Conservation (phyloP, 1,140 invertebrate genomes). For the Subanguina moxae region DNA sequence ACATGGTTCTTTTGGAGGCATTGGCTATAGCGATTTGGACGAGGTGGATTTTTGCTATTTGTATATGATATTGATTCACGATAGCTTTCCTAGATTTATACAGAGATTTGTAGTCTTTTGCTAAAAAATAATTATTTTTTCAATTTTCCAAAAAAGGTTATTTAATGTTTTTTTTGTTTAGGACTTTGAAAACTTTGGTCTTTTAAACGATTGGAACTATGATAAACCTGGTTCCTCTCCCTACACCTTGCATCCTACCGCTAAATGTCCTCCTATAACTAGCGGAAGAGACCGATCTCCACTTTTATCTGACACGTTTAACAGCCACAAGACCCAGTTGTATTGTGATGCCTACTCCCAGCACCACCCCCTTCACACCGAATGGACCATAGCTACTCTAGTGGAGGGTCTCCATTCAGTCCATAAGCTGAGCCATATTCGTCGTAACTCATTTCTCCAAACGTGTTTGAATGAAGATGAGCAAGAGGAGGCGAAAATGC, state of each 20-base stretch:
- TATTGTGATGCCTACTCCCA: slow-evolving; percentile 31
- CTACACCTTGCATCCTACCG: background rate
- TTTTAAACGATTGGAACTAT: background rate
- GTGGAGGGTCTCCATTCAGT: slow-evolving; percentile 17
- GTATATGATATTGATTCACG: no score
- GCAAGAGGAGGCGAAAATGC: slow-evolving; percentile 3
- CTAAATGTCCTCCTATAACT: background rate
- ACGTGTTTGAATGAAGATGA: slow-evolving; percentile 18
- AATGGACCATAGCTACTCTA: slow-evolving; percentile 17
- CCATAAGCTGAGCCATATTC: slow-evolving; percentile 12
- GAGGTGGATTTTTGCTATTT: background rate
- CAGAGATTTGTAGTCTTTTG: no score
- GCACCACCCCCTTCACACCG: slow-evolving; percentile 27
- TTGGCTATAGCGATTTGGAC: slow-evolving; percentile 2
- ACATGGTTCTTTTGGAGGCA: background rate
- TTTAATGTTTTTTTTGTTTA: background rate
- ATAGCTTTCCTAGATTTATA: no score
- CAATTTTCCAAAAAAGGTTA: no score
- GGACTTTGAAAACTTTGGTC: background rate
- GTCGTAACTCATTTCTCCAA: slow-evolving; percentile 22
- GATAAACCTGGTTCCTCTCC: background rate
- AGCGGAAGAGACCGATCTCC: background rate
- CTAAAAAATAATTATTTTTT: no score
- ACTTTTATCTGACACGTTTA: background rate
- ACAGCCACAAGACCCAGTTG: slow-evolving; percentile 13